A percentile compares a stretch with the other conserved stretches of the same genome.
phyloP scores from a whole-genome alignment of 2,797 vertebrate genomes.

The Helostoma temminkii region DNA sequence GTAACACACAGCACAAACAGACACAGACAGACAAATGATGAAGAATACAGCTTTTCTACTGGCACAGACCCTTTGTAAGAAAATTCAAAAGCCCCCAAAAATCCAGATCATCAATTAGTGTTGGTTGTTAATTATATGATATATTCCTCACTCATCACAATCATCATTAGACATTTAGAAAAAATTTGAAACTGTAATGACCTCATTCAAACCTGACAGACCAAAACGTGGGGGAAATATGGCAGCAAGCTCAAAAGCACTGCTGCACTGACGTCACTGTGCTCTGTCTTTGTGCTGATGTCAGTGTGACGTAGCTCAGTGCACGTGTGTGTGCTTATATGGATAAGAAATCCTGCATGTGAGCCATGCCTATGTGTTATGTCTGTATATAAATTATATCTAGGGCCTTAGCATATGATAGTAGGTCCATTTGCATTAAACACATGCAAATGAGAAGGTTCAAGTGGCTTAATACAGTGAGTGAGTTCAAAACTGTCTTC shows the following conservation, averaged over 20 bases:
- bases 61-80: not conserved
- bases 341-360: slow-evolving; percentile 4
- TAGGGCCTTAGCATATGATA: not conserved
- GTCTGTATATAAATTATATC: not conserved
- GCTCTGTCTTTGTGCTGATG: slow-evolving; percentile 3
- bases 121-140: not conserved
- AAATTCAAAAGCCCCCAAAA: not conserved
- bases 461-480: not conserved
- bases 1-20: slow-evolving; percentile 10
- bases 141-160: slow-evolving; percentile 1
- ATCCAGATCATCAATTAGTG: not conserved
- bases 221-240: slow-evolving; percentile 12
- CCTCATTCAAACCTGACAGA: slow-evolving; percentile 10
- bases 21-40: not conserved
- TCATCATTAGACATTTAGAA: not conserved
- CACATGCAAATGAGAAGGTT: slow-evolving; percentile 1
- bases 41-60: not conserved
- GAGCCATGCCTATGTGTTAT: no score
- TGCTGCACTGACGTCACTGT: slow-evolving; percentile 5
- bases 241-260: not conserved
- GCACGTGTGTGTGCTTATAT: slow-evolving; percentile 3
- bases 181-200: slow-evolving; percentile 1
- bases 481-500: not conserved
- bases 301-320: not conserved
- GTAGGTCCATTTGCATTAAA: not conserved